Evolutionary conservation across 2,888 invertebrate genomes (phyloP).

Genomic region (Pristionchus arcanus): DNA sequence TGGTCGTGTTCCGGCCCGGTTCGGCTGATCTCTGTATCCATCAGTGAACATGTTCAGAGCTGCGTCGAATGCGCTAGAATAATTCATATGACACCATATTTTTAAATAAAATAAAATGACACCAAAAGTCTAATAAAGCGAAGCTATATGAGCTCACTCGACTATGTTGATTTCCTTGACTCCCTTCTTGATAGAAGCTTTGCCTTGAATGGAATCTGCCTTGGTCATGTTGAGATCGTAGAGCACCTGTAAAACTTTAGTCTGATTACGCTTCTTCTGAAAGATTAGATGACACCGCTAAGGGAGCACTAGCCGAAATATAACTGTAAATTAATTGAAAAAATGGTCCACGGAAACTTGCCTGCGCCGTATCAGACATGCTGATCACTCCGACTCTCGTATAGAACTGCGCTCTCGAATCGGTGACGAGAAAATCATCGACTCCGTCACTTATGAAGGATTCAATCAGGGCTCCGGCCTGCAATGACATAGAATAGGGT

Average conservation of each 20-base stretch:
- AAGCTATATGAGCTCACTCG: background rate
- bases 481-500: background rate
- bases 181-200: background rate
- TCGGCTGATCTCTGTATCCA: background rate
- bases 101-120: too few relatives aligned
- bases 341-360: background rate
- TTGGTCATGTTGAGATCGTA: constrained; percentile 18
- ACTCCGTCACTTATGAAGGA: background rate
- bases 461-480: background rate
- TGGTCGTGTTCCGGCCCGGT: background rate
- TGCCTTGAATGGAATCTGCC: background rate
- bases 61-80: background rate
- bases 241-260: background rate
- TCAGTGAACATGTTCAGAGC: background rate
- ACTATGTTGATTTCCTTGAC: background rate
- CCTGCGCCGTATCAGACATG: background rate
- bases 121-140: too few relatives aligned
- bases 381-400: constrained; percentile 6
- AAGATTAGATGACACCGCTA: too few relatives aligned
- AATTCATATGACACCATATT: background rate
- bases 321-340: background rate
- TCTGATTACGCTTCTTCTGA: background rate
- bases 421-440: background rate
- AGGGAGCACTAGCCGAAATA: background rate
- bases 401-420: background rate